Evolutionary conservation across 2,888 invertebrate species (phyloP).

Genomic region (Hydriomena furcata): DNA sequence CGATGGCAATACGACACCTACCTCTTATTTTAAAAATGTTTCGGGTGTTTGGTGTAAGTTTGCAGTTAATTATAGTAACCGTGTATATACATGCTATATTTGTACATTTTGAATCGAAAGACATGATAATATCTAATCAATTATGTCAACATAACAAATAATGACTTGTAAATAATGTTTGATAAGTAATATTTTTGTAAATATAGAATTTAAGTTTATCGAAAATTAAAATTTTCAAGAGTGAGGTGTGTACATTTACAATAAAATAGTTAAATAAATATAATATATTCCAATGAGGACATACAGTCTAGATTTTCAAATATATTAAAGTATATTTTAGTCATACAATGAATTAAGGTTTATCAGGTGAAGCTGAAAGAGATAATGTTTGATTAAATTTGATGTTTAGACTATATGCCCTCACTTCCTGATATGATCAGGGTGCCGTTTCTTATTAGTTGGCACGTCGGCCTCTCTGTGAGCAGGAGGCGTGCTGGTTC

Average conservation of each 20-base stretch:
- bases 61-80: background rate
- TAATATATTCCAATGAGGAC: background rate
- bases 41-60: background rate
- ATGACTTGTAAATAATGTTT: background rate
- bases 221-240: background rate
- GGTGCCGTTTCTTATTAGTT: background rate
- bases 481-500: constrained; percentile 1
- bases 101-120: constrained; percentile 8
- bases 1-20: background rate
- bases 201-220: constrained; percentile 13
- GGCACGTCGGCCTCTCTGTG: constrained; percentile 10
- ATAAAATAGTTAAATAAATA: background rate
- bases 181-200: constrained; percentile 7
- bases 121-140: background rate
- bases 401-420: background rate
- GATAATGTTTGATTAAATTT: background rate
- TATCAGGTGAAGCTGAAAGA: too few species aligned
- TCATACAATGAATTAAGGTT: too few species aligned
- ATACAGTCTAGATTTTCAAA: constrained; percentile 1
- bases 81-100: background rate
- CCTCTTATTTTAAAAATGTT: constrained; percentile 4
- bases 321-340: background rate
- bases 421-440: background rate
- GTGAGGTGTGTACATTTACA: background rate
- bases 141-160: background rate